Percentiles rank a stretch among this genome's conserved stretches.
These are phyloP conservation scores for Podabrus alpinus DNA, from an alignment of 2,888 invertebrate species.

Conservation along the genomic window DNA sequence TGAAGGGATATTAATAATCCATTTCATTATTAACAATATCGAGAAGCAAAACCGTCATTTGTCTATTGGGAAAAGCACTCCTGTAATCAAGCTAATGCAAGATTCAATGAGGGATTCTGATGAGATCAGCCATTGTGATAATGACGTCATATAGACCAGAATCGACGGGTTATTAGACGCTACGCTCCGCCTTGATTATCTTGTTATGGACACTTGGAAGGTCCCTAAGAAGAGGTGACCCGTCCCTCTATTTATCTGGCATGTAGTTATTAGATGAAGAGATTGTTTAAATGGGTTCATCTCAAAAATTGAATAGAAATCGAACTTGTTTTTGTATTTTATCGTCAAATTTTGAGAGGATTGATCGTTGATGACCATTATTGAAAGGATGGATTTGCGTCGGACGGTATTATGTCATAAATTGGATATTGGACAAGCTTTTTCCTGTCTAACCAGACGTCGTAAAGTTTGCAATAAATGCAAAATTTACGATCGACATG, in stretches of 20 bases:
- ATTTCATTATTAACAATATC: not conserved
- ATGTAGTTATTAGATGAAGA: not conserved
- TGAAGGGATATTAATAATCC: not conserved
- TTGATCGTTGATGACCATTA: not conserved
- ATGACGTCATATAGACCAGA: conserved; percentile 45
- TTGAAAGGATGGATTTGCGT: not conserved
- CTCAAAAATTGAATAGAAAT: not conserved
- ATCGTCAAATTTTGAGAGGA: not conserved
- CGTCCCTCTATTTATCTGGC: not conserved
- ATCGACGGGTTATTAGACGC: conserved; percentile 47
- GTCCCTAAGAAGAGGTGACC: conserved; percentile 7
- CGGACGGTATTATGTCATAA: not conserved
- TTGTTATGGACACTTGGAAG: conserved; percentile 9
- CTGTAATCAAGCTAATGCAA: conserved; percentile 2
- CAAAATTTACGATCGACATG: not conserved
- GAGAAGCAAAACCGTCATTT: not conserved
- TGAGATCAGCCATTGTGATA: conserved; percentile 36
- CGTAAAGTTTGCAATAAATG: not conserved
- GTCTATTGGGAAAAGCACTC: not conserved
- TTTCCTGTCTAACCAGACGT: not conserved
- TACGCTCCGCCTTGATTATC: conserved; percentile 46
- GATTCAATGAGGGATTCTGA: conserved; percentile 1
- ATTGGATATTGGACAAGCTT: not conserved
- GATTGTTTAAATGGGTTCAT: not conserved
- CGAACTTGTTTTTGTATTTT: not conserved